These are phyloP conservation scores for Apodemia zela DNA, from an alignment of 2,888 invertebrate genomes.

Conservation along the genomic window DNA sequence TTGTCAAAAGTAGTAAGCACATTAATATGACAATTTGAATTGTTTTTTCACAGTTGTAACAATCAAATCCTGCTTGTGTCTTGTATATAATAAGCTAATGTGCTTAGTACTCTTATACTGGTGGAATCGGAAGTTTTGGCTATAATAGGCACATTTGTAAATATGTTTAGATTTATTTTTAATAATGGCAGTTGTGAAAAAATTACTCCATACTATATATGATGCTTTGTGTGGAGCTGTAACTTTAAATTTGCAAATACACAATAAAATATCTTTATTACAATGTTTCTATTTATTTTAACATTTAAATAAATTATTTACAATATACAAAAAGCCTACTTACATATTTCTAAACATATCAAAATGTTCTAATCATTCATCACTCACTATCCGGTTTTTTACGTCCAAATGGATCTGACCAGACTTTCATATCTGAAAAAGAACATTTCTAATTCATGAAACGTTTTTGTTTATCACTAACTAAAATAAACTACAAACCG, in stretches of 20 bases:
- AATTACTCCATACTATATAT: slow-evolving; percentile 49
- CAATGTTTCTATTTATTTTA: slow-evolving; percentile 20
- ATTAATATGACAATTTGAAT: slow-evolving; percentile 23
- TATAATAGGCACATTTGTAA: slow-evolving; percentile 48
- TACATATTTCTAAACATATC: slow-evolving; percentile 24
- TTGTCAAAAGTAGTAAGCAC: slow-evolving; percentile 7
- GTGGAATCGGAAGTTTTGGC: slow-evolving; percentile 33
- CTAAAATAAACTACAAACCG: neutral
- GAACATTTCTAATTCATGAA: slow-evolving; percentile 20
- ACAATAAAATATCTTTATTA: slow-evolving; percentile 55
- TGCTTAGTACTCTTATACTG: slow-evolving; percentile 25
- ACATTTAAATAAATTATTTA: slow-evolving; percentile 3
- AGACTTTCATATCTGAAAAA: slow-evolving; percentile 81
- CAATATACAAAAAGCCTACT: neutral
- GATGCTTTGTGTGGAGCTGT: slow-evolving; percentile 40
- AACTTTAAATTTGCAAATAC: slow-evolving; percentile 51
- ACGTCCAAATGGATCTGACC: slow-evolving; percentile 80
- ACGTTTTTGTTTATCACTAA: neutral
- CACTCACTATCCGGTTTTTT: slow-evolving; percentile 55
- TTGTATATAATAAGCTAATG: slow-evolving; percentile 22
- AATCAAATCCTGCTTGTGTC: slow-evolving; percentile 8
- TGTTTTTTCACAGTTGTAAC: slow-evolving; percentile 14
- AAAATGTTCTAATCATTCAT: slow-evolving; percentile 25
- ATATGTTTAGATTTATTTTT: slow-evolving; percentile 66
- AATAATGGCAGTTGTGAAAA: slow-evolving; percentile 59